Conservation (phyloP, 2,797 vertebrate genomes). For the Sebastes minor region DNA sequence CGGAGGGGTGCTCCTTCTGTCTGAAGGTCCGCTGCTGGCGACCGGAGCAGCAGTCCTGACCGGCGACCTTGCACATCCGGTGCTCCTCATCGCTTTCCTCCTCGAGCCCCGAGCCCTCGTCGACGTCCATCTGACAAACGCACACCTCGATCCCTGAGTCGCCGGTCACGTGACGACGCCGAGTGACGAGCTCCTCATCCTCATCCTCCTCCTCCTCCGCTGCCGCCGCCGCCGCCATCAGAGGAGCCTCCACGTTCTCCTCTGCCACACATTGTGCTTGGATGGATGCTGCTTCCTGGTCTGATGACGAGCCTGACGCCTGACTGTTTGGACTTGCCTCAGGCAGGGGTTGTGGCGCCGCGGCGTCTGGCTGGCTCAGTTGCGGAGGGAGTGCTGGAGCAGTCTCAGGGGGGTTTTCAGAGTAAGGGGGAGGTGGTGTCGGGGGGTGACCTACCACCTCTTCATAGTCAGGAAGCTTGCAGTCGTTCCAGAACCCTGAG, state of each 20-base stretch:
- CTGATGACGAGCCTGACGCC: conserved; percentile 13
- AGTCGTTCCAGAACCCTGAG: conserved; percentile 86
- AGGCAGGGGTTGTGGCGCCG: conserved; percentile 37
- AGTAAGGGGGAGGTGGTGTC: conserved; percentile 86
- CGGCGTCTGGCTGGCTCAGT: conserved; percentile 44
- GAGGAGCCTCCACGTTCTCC: conserved; percentile 33
- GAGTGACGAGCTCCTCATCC: conserved; percentile 78
- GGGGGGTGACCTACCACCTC: conserved; percentile 87
- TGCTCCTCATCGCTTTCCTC: conserved; percentile 75
- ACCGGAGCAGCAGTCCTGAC: conserved; percentile 75
- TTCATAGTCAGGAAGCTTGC: conserved; percentile 87
- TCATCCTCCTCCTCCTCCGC: conserved; percentile 62
- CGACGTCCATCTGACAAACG: conserved; percentile 81
- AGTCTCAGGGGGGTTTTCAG: conserved; percentile 75
- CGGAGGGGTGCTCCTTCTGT: conserved; percentile 69
- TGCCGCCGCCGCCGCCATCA: conserved; percentile 22
- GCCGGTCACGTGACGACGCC: conserved; percentile 84
- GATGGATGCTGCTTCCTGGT: conserved; percentile 34
- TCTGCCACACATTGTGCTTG: conserved; percentile 38
- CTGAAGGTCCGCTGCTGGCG: conserved; percentile 64
- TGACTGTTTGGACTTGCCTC: conserved; percentile 25
- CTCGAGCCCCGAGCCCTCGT: conserved; percentile 77
- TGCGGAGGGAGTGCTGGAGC: conserved; percentile 39
- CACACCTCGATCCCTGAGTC: conserved; percentile 89
- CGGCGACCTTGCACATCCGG: conserved; percentile 66